phyloP scores from a whole-genome alignment of 2,888 invertebrate species.

The Ypsolopha sequella region DNA sequence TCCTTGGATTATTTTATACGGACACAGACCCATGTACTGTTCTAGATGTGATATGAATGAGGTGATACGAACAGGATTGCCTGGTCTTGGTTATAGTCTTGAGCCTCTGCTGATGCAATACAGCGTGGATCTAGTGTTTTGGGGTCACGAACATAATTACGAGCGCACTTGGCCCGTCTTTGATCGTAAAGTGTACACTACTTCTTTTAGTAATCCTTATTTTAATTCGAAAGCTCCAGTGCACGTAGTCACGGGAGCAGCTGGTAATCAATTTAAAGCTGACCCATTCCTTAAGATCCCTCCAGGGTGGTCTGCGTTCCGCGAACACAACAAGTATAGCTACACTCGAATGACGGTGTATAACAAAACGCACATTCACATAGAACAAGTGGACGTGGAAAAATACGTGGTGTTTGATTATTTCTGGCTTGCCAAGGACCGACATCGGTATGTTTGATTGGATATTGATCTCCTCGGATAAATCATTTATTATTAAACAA shows the following conservation, averaged over 20 bases:
- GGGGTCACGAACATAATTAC: constrained; percentile 99
- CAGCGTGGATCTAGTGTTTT: constrained; percentile 93
- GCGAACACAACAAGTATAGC: too few relatives aligned
- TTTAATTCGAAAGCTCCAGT: constrained; percentile 80
- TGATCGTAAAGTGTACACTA: constrained; percentile 80
- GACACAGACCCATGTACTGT: constrained; percentile 94
- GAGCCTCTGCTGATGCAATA: constrained; percentile 89
- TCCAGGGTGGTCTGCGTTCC: too few relatives aligned
- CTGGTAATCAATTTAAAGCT: constrained; percentile 71
- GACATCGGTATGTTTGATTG: too few relatives aligned
- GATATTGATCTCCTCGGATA: too few relatives aligned
- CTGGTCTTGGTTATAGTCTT: constrained; percentile 56
- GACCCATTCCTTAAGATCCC: constrained; percentile 72
- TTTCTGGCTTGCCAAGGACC: too few relatives aligned
- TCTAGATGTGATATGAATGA: constrained; percentile 75
- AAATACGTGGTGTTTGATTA: too few relatives aligned
- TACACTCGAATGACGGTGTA: too few relatives aligned
- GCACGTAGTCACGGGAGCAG: constrained; percentile 76
- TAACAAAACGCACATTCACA: too few relatives aligned
- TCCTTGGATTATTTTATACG: constrained; percentile 88
- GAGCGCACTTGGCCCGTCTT: constrained; percentile 96
- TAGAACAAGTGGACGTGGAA: too few relatives aligned
- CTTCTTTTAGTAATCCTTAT: constrained; percentile 28
- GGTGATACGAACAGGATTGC: constrained; percentile 76
- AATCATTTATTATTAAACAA: too few relatives aligned